phyloP scores from a whole-genome alignment of 2,797 vertebrate species.

The Lagorchestes hirsutus region DNA sequence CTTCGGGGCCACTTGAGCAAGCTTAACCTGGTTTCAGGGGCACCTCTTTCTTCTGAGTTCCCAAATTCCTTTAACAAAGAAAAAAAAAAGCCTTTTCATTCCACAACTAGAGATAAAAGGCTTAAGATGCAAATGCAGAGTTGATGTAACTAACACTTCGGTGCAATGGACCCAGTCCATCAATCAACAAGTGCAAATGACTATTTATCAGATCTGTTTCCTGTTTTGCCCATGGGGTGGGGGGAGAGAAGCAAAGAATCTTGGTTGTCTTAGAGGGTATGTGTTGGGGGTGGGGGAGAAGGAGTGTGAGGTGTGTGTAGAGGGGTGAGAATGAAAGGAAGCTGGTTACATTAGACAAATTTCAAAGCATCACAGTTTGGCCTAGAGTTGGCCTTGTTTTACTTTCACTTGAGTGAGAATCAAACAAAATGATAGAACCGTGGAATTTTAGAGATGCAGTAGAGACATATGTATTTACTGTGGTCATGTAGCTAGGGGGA shows the following conservation, averaged over 20 bases:
- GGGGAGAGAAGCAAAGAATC: neutral
- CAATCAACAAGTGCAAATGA: conserved; percentile 5
- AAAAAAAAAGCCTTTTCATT: neutral
- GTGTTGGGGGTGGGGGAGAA: neutral
- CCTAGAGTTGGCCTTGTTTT: neutral
- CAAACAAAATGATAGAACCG: neutral
- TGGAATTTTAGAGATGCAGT: neutral
- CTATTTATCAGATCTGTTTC: neutral
- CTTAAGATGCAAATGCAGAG: neutral
- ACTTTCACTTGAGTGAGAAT: neutral
- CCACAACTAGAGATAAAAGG: neutral
- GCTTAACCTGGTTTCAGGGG: neutral
- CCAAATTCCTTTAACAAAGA: neutral
- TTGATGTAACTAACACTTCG: neutral
- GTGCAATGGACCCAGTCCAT: neutral
- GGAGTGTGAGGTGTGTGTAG: neutral
- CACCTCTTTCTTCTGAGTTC: neutral
- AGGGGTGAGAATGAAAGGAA: neutral
- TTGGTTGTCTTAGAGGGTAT: neutral
- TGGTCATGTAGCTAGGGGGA: neutral
- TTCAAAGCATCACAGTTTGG: conserved; percentile 1
- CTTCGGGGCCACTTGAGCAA: neutral
- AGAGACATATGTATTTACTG: neutral
- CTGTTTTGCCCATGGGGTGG: neutral
- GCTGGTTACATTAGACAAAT: neutral